phyloP scores from a whole-genome alignment of 2,797 vertebrate species.

The Sciurus vulgaris region DNA sequence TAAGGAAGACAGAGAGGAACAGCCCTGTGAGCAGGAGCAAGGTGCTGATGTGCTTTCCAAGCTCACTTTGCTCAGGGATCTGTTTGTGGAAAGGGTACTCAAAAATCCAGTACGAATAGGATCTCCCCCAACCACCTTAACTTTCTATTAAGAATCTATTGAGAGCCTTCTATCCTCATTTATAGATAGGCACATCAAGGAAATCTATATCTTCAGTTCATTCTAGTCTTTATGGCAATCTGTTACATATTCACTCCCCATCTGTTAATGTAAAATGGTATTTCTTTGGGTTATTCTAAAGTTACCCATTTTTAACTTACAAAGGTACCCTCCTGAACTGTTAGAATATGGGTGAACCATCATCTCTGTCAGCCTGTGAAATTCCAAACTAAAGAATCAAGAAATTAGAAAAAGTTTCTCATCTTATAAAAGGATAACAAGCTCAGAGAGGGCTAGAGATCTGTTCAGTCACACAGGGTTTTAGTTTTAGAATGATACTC shows the following conservation, averaged over 20 bases:
- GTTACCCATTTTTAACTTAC: not conserved
- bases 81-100: not conserved
- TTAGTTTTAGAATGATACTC: not conserved
- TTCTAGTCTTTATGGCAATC: not conserved
- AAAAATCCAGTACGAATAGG: not conserved
- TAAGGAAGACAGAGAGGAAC: not conserved
- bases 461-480: not conserved
- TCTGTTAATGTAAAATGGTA: not conserved
- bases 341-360: not conserved
- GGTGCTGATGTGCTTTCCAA: not conserved
- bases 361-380: not conserved
- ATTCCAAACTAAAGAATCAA: slow-evolving; percentile 52
- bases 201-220: slow-evolving; percentile 15
- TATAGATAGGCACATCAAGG: not conserved
- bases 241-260: not conserved
- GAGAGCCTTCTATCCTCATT: not conserved
- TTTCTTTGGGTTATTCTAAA: slow-evolving; percentile 35
- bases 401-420: not conserved
- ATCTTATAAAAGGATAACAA: not conserved
- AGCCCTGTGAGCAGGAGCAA: not conserved
- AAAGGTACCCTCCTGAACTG: not conserved
- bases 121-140: not conserved
- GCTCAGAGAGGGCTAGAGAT: not conserved
- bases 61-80: not conserved
- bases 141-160: not conserved